Evolutionary conservation across 2,797 vertebrate species (phyloP).

Genomic region (Pseudochaenichthys georgianus): DNA sequence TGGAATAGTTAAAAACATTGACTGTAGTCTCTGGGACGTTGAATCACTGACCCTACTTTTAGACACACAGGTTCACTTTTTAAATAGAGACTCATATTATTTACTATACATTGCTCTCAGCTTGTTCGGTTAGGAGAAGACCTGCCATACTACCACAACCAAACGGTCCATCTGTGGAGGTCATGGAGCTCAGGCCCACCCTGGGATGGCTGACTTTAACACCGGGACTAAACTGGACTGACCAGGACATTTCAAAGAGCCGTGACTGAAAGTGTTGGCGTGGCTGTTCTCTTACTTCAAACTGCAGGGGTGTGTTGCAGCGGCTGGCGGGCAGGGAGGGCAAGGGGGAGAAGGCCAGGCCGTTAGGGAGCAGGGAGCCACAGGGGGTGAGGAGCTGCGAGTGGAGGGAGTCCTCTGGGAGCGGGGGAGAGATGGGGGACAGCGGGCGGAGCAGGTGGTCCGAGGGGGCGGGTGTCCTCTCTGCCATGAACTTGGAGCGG

Average conservation of each 20-base stretch:
- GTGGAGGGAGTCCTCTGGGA: constrained; percentile 85
- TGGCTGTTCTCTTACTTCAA: constrained; percentile 87
- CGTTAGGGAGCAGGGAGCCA: constrained; percentile 87
- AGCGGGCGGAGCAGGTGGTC: constrained; percentile 90
- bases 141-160: not conserved
- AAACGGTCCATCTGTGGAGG: not conserved
- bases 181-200: no score
- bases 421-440: constrained; percentile 92
- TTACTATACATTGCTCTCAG: not conserved
- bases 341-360: constrained; percentile 91
- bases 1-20: constrained; percentile 1
- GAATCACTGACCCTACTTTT: not conserved
- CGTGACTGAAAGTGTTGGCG: not conserved
- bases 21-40: not conserved
- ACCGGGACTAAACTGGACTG: not conserved
- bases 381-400: constrained; percentile 86
- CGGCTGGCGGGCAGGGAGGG: constrained; percentile 93
- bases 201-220: not conserved
- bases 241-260: no score
- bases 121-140: not conserved
- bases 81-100: not conserved
- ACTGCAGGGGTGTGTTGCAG: constrained; percentile 98
- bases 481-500: constrained; percentile 90
- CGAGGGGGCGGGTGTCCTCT: constrained; percentile 79
- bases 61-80: not conserved